These are phyloP conservation scores for Acromyrmex charruanus DNA, from an alignment of 1,140 invertebrate species.

Conservation along the genomic window DNA sequence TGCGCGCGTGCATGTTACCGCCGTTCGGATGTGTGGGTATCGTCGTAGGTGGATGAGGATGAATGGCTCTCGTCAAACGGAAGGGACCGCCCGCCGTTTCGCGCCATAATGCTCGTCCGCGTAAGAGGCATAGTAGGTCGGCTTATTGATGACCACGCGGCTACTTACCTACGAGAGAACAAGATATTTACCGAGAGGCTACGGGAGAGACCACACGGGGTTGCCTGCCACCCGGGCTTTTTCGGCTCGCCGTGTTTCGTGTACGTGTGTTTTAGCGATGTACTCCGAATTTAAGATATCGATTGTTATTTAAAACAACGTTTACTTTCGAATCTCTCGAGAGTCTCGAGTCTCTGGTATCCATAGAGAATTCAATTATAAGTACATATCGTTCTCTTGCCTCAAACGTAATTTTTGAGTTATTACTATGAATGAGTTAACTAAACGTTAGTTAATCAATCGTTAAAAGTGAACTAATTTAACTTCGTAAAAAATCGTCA, in stretches of 20 bases:
- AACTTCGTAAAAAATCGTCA: too few species aligned
- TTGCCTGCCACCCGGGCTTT: neutral
- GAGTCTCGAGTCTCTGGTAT: neutral
- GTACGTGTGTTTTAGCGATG: neutral
- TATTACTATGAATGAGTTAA: too few species aligned
- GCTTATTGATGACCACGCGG: conserved; percentile 83
- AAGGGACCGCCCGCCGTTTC: conserved; percentile 85
- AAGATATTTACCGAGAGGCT: conserved; percentile 61
- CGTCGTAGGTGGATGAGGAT: conserved; percentile 86
- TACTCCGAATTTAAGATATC: neutral
- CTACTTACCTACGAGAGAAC: conserved; percentile 81
- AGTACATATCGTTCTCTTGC: too few species aligned
- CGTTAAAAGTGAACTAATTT: too few species aligned
- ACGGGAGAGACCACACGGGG: neutral
- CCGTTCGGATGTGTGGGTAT: conserved; percentile 76
- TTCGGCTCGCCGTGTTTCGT: neutral
- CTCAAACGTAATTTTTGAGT: too few species aligned
- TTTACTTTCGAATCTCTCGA: neutral
- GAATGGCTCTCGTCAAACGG: conserved; percentile 86
- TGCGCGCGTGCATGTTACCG: conserved; percentile 75
- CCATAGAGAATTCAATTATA: neutral
- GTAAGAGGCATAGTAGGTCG: conserved; percentile 79
- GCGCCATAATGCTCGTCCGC: conserved; percentile 84
- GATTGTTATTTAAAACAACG: neutral
- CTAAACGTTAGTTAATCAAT: too few species aligned